A percentile compares a stretch with the other conserved stretches of the same genome.
Evolutionary conservation across 2,888 invertebrate species (phyloP).

Genomic region (Candidula unifasciata): DNA sequence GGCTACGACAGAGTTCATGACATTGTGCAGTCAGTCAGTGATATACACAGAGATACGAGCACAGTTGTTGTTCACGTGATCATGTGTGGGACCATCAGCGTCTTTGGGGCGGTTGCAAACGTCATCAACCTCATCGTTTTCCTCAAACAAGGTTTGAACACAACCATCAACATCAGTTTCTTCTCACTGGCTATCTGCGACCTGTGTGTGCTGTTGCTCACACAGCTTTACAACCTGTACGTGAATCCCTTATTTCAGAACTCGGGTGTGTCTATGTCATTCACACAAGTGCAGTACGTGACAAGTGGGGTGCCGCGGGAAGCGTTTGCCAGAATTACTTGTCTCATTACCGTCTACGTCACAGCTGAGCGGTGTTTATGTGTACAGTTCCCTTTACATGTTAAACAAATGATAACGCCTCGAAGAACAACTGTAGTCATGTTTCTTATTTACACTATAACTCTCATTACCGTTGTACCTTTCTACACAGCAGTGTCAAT

Average conservation of each 20-base stretch:
- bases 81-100: not conserved
- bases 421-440: not conserved
- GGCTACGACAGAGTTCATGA: too few species aligned
- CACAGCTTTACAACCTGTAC: not conserved
- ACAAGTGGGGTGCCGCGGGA: not conserved
- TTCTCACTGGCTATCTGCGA: not conserved
- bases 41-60: too few species aligned
- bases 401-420: conserved; percentile 1
- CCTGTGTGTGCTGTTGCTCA: not conserved
- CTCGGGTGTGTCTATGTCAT: not conserved
- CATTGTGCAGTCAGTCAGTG: too few species aligned
- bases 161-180: not conserved
- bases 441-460: not conserved
- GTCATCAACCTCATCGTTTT: not conserved
- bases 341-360: not conserved
- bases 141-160: not conserved
- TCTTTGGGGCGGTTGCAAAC: not conserved
- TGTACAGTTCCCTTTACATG: not conserved
- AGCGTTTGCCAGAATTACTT: not conserved
- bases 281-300: not conserved
- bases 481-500: not conserved
- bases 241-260: not conserved
- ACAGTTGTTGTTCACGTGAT: not conserved
- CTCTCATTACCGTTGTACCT: not conserved
- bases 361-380: conserved; percentile 18